Evolutionary conservation across 2,888 invertebrate species (phyloP).

Genomic region (Rhimphoctona megacephalus): DNA sequence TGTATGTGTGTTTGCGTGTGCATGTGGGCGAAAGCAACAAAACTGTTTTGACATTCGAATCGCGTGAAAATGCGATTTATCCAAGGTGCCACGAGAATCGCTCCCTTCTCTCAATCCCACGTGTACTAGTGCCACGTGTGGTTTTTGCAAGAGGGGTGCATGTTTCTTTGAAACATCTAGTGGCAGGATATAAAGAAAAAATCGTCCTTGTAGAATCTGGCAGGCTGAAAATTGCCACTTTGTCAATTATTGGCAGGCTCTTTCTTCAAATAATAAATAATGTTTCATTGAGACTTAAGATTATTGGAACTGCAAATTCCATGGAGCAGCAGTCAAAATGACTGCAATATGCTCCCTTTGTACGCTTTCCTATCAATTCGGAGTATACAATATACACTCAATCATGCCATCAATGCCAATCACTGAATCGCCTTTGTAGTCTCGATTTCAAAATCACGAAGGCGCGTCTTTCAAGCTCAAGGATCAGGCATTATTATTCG

Average conservation of each 20-base stretch:
- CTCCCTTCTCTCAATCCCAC: neutral
- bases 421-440: neutral
- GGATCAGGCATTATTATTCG: constrained; percentile 21
- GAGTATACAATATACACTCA: neutral
- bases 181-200: neutral
- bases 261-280: neutral
- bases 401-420: constrained; percentile 13
- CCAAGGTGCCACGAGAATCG: constrained; percentile 42
- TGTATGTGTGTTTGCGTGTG: neutral
- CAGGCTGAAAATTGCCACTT: neutral
- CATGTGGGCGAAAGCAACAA: constrained; percentile 10
- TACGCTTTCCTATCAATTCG: neutral
- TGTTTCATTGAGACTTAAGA: neutral
- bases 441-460: neutral
- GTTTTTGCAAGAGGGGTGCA: constrained; percentile 23
- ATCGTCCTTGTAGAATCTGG: no score
- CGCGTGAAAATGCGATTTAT: constrained; percentile 77
- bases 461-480: neutral
- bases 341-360: neutral
- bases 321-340: neutral
- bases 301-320: neutral
- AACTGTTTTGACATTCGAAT: constrained; percentile 72
- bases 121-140: constrained; percentile 2
- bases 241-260: neutral
- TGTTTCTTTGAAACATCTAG: neutral